Evolutionary conservation across 2,113 vertebrate species (phyloP), one percentile per base, ranked within the genome.

Genomic region (Prinia subflava): DNA sequence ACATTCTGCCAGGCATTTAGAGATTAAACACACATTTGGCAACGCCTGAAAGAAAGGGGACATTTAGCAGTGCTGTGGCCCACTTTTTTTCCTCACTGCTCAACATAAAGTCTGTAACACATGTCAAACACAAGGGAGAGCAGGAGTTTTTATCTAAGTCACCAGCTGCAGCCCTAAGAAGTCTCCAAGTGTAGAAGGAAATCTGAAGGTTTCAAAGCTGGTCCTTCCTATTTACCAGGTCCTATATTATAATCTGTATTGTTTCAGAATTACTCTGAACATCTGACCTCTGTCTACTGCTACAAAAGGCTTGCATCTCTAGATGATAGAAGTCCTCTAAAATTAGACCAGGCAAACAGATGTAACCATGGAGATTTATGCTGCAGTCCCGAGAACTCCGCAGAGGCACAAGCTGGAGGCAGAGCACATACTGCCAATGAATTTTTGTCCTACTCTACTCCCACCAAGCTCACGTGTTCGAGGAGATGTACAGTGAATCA

Each of bases 361-460:
- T 70, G 87, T 90, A 95, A 94, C 95, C 94, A 95, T 94, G 87
- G 92, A 82, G 86, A 97, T 82, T 44, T 21, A 84, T 49, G 57
- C 83, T 83, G 73, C 83, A 89, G 46, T 64, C 69, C 77, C 7
- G 0, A 85, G 79, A 93, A 70, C 68, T 80, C 70, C 2, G 18
- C 90, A 87, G 62, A 93, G 82, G 70, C 78, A 87, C 47, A 90
- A 87, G 47, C 59, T 78, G 60, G 69, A 95, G 81, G 67, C 68
- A 90, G 31, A 65, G 41, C 67, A 76, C 37, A 65, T 15, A 44
- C 23, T 22, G 10, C 75, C 46, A 42, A 59, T 42, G 57, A 73
- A 77, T 62, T 91, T 84, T 41, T 73, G 78, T 83, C 62, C 52
- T 82, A 52, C 44, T 85, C 75, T 62, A 68, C 79, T 88, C 88